Conservation (phyloP, 1,140 invertebrate species). For the Piezodorus guildinii region DNA sequence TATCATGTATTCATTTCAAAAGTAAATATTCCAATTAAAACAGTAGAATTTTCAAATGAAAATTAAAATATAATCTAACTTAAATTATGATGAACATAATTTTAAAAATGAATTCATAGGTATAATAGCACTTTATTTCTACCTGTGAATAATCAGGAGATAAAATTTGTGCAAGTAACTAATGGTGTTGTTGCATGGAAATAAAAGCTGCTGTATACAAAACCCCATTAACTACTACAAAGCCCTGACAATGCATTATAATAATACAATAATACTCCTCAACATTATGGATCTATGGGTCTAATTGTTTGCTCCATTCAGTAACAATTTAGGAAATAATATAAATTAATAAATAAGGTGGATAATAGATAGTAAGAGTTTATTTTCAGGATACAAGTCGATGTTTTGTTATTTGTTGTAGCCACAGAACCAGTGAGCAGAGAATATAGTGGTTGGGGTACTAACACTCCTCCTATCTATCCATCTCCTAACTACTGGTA, state of each 20-base stretch:
- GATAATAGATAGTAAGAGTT: neutral
- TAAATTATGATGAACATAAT: too few relatives aligned
- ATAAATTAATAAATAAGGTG: too few relatives aligned
- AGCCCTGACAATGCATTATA: neutral
- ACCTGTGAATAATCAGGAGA: too few relatives aligned
- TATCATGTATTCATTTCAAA: too few relatives aligned
- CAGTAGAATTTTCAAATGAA: too few relatives aligned
- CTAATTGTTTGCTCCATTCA: too few relatives aligned
- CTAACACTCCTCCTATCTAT: constrained; percentile 23
- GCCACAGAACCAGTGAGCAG: constrained; percentile 23
- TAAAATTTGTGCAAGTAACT: constrained; percentile 11
- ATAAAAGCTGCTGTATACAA: constrained; percentile 8
- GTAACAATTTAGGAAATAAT: too few relatives aligned
- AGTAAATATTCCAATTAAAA: too few relatives aligned
- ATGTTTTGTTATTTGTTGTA: constrained; percentile 27
- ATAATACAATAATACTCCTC: constrained; percentile 1
- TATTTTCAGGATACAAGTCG: constrained; percentile 7
- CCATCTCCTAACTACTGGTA: constrained; percentile 31
- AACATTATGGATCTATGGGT: neutral
- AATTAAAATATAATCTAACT: too few relatives aligned
- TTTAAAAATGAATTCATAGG: too few relatives aligned
- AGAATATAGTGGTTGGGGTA: constrained; percentile 29
- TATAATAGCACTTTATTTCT: too few relatives aligned
- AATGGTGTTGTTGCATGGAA: constrained; percentile 11
- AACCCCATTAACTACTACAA: constrained; percentile 5